These are phyloP conservation scores for Turritopsis dohrnii DNA, from an alignment of 30 jellyfish, hydroid and myxozoan species.

Conservation along the genomic window DNA sequence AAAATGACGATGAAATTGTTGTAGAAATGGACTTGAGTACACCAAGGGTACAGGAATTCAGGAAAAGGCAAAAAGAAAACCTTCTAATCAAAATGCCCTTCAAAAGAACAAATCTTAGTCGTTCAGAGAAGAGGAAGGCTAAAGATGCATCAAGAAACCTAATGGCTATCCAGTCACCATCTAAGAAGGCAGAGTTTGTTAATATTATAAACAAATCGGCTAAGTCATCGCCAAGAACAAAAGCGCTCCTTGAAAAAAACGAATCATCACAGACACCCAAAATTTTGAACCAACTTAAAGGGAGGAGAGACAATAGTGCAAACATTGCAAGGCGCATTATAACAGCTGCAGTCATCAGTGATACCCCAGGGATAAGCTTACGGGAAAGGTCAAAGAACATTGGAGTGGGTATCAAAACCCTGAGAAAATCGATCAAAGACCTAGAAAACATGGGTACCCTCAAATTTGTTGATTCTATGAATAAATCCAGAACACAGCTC, in stretches of 20 bases:
- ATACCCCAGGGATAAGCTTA: slow-evolving; percentile 29
- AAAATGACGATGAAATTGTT: too few relatives aligned
- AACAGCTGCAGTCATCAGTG: slow-evolving; percentile 31
- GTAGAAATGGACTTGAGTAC: too few relatives aligned
- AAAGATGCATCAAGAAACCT: too few relatives aligned
- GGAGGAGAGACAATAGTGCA: slow-evolving; percentile 43
- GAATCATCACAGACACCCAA: slow-evolving; percentile 21
- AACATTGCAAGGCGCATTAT: slow-evolving; percentile 41
- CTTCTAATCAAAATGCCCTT: too few relatives aligned
- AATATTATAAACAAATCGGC: too few relatives aligned
- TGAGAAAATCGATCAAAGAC: slow-evolving; percentile 35
- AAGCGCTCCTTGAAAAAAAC: slow-evolving; percentile 25
- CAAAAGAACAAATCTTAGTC: too few relatives aligned
- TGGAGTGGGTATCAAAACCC: slow-evolving; percentile 31
- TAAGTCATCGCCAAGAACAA: slow-evolving; percentile 41
- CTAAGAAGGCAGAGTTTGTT: too few relatives aligned
- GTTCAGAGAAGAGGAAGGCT: too few relatives aligned
- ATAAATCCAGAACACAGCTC: slow-evolving; percentile 20
- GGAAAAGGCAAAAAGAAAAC: too few relatives aligned
- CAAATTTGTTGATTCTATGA: slow-evolving; percentile 34
- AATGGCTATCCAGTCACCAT: too few relatives aligned
- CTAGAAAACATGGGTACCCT: slow-evolving; percentile 20
- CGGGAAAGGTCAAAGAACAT: slow-evolving; percentile 18
- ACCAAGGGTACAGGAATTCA: too few relatives aligned
- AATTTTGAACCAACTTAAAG: slow-evolving; percentile 22